phyloP scores from a whole-genome alignment of 2,888 invertebrate species.

The Eilema caniola region DNA sequence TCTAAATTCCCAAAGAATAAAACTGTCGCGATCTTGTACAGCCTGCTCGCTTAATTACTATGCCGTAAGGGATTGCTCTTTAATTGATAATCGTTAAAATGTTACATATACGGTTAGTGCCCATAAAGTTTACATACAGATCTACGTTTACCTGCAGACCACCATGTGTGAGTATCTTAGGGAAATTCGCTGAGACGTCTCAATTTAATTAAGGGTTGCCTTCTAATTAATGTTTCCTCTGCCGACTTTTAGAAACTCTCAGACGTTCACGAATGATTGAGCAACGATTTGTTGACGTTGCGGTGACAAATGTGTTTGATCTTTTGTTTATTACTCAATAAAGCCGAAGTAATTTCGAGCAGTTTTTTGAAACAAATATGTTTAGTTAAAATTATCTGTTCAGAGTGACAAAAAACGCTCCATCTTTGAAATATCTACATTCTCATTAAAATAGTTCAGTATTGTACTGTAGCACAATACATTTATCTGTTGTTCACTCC shows the following conservation, averaged over 20 bases:
- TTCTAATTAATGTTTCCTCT: constrained; percentile 73
- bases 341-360: constrained; percentile 28
- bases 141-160: constrained; percentile 69
- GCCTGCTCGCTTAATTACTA: constrained; percentile 53
- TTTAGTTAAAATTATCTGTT: neutral
- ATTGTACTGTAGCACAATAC: constrained; percentile 53
- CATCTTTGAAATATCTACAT: constrained; percentile 24
- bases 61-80: constrained; percentile 45
- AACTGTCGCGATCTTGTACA: constrained; percentile 52
- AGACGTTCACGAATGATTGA: constrained; percentile 64
- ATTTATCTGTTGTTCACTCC: constrained; percentile 54
- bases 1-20: constrained; percentile 42
- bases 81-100: constrained; percentile 66
- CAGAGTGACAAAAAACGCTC: neutral
- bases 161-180: constrained; percentile 62
- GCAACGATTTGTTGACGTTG: constrained; percentile 61
- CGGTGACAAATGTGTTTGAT: constrained; percentile 50
- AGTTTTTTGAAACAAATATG: constrained; percentile 1
- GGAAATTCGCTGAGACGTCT: constrained; percentile 83
- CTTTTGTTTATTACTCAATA: constrained; percentile 30
- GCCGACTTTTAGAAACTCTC: constrained; percentile 50
- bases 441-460: constrained; percentile 52
- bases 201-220: constrained; percentile 80
- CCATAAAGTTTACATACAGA: constrained; percentile 62
- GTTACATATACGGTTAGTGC: constrained; percentile 64